Conservation (phyloP, 2,797 vertebrate genomes). For the Lophura swinhoii region DNA sequence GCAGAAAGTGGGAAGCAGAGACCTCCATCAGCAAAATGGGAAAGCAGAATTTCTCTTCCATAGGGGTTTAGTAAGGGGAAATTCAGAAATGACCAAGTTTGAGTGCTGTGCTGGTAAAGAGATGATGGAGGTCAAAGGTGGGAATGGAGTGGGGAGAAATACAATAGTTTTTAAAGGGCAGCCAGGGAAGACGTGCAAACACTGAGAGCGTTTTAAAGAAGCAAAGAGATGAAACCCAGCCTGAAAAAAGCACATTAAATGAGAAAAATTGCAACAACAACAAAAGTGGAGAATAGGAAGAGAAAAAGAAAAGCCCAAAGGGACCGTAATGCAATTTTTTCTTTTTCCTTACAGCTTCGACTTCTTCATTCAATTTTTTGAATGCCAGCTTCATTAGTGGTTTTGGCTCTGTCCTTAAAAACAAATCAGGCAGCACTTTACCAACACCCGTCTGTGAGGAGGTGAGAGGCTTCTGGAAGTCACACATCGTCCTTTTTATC, state of each 20-base stretch:
- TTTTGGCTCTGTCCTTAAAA: slow-evolving; percentile 24
- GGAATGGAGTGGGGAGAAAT: background rate
- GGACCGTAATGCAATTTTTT: background rate
- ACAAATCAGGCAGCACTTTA: background rate
- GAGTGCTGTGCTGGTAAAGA: background rate
- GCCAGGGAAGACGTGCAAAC: background rate
- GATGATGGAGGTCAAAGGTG: background rate
- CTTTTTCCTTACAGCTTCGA: slow-evolving; percentile 14
- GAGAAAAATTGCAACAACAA: background rate
- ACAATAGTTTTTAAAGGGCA: background rate
- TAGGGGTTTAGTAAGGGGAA: background rate
- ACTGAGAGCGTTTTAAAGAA: background rate
- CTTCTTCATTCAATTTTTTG: slow-evolving; percentile 5
- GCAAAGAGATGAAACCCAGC: background rate
- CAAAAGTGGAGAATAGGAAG: background rate
- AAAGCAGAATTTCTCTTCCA: background rate
- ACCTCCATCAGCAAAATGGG: background rate
- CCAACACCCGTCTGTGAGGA: background rate
- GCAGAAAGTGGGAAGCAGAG: background rate
- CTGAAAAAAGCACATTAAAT: background rate
- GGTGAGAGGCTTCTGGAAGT: background rate
- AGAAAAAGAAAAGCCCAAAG: background rate
- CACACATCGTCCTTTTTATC: background rate
- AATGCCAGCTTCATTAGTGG: slow-evolving; percentile 26
- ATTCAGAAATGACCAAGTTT: background rate